Percentiles rank a stretch among this genome's conserved stretches.
Evolutionary conservation across 2,888 invertebrate species (phyloP).

Genomic region (Himalopsyche japonica): DNA sequence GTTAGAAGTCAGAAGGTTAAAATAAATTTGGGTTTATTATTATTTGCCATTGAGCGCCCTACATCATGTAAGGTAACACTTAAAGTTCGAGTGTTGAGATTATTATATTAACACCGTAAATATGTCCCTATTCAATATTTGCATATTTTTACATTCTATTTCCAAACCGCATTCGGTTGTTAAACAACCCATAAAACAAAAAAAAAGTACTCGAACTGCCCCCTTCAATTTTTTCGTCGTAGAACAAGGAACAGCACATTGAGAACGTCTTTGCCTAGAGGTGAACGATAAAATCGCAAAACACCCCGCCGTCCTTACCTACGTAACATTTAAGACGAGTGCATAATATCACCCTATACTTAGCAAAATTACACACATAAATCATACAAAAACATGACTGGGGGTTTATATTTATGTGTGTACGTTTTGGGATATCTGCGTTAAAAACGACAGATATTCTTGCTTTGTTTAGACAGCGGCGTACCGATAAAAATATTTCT

Average conservation of each 20-base stretch:
- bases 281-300: slow-evolving; percentile 37
- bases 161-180: background rate
- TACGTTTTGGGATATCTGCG: slow-evolving; percentile 1
- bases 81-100: no score
- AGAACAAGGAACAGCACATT: background rate
- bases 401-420: slow-evolving; percentile 8
- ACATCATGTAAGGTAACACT: no score
- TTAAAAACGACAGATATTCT: background rate
- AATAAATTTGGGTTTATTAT: no score
- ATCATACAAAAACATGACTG: slow-evolving; percentile 33
- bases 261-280: background rate
- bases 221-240: background rate
- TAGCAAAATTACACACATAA: slow-evolving; percentile 40
- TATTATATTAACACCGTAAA: no score
- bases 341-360: slow-evolving; percentile 39
- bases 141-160: background rate
- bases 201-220: background rate
- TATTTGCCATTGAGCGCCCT: no score
- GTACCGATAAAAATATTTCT: background rate
- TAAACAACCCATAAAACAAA: background rate
- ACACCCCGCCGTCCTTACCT: background rate
- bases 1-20: no score
- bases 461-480: background rate
- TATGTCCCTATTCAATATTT: no score
- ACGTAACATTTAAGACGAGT: slow-evolving; percentile 34